Percentiles rank a stretch among this genome's conserved stretches.
phyloP scores from a whole-genome alignment of 1,140 invertebrate genomes.

The Cyphomyrmex costatus region DNA sequence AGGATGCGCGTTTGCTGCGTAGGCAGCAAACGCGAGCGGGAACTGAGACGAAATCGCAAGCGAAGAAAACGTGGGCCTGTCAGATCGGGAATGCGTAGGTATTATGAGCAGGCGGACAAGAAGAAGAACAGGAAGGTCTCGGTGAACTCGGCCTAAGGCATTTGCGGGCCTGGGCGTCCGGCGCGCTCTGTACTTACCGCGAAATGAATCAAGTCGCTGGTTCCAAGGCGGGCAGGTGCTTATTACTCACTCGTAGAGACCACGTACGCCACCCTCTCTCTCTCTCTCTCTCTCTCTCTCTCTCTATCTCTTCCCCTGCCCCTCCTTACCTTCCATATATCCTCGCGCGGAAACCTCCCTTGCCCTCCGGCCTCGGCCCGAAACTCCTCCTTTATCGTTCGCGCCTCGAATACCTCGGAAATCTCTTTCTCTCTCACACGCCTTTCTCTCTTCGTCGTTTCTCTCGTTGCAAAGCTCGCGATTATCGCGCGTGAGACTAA shows the following conservation, averaged over 20 bases:
- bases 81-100: slow-evolving; percentile 53
- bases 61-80: slow-evolving; percentile 8
- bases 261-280: slow-evolving; percentile 57
- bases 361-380: slow-evolving; percentile 81
- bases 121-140: slow-evolving; percentile 69
- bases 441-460: neutral
- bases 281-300: slow-evolving; percentile 62
- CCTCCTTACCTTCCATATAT: slow-evolving; percentile 77
- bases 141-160: slow-evolving; percentile 80
- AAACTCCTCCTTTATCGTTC: slow-evolving; percentile 77
- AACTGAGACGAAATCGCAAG: slow-evolving; percentile 56
- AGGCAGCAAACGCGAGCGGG: slow-evolving; percentile 27
- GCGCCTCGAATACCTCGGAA: slow-evolving; percentile 64
- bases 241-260: slow-evolving; percentile 84
- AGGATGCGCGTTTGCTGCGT: neutral
- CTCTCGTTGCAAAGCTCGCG: slow-evolving; percentile 47
- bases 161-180: slow-evolving; percentile 72
- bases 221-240: slow-evolving; percentile 86
- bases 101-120: slow-evolving; percentile 52
- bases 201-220: slow-evolving; percentile 86
- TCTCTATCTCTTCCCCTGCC: slow-evolving; percentile 61
- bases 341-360: slow-evolving; percentile 81
- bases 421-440: neutral
- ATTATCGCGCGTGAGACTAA: slow-evolving; percentile 74
- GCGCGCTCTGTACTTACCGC: slow-evolving; percentile 86